phyloP scores from a whole-genome alignment of 2,113 vertebrate species.

The Syrmaticus mikado region DNA sequence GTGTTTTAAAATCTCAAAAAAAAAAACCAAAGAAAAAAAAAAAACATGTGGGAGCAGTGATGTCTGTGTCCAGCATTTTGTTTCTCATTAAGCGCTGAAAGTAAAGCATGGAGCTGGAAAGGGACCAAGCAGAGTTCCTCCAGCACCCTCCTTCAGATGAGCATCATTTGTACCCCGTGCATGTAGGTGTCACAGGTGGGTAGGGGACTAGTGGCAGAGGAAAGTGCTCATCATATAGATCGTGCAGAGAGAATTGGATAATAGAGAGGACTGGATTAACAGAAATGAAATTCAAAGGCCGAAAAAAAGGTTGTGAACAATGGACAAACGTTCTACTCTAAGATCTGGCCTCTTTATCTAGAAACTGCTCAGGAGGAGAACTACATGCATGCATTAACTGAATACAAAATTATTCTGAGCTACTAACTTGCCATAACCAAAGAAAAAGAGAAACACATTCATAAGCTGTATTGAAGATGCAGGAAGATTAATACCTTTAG shows the following conservation, averaged over 20 bases:
- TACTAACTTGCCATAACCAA: background rate
- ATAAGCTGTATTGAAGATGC: background rate
- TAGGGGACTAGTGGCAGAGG: background rate
- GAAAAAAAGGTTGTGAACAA: background rate
- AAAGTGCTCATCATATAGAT: background rate
- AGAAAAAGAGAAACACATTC: background rate
- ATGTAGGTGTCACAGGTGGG: background rate
- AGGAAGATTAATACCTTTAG: background rate
- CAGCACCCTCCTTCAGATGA: background rate
- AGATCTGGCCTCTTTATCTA: background rate
- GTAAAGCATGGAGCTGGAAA: background rate
- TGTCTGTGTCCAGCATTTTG: background rate
- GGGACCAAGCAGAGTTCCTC: background rate
- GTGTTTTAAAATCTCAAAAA: background rate
- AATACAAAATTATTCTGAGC: background rate
- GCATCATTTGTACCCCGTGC: background rate
- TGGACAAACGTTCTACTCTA: background rate
- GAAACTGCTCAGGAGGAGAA: background rate
- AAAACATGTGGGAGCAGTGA: background rate
- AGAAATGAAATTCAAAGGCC: background rate
- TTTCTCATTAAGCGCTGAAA: background rate
- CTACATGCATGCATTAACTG: background rate
- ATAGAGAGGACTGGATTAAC: background rate
- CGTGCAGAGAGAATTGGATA: rapidly evolving
- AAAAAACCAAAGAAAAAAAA: background rate